Evolutionary conservation across 2,888 invertebrate species (phyloP).

Genomic region (Eumerus sabulonum): DNA sequence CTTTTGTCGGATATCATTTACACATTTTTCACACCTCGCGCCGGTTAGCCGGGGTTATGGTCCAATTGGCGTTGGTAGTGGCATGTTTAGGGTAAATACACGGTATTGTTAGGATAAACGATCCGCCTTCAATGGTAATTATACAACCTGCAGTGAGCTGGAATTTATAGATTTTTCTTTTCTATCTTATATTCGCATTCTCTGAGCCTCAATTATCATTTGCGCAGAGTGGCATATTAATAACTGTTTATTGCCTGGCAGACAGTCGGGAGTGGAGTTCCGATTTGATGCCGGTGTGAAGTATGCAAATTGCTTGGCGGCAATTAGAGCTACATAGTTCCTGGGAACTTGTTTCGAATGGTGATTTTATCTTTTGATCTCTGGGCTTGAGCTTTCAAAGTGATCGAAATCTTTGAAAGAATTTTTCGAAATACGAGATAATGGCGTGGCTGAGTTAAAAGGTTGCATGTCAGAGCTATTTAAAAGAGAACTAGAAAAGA

Average conservation of each 20-base stretch:
- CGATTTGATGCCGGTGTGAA: constrained; percentile 13
- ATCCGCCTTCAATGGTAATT: constrained; percentile 55
- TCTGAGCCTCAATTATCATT: not conserved
- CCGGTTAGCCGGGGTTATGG: constrained; percentile 31
- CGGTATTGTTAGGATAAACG: constrained; percentile 48
- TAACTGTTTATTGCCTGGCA: constrained; percentile 31
- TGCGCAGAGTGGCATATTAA: constrained; percentile 23
- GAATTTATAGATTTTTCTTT: constrained; percentile 20
- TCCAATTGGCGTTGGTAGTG: constrained; percentile 40
- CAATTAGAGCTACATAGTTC: no score
- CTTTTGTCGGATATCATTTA: no score
- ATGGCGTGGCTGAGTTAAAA: no score
- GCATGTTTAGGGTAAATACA: constrained; percentile 57
- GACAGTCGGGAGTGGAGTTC: constrained; percentile 24
- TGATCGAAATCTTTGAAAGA: no score
- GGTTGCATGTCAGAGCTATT: no score
- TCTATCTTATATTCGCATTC: not conserved
- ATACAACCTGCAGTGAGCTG: constrained; percentile 32
- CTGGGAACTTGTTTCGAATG: no score
- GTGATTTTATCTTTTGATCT: no score
- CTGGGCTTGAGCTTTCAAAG: no score
- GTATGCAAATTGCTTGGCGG: not conserved
- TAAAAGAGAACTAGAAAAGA: no score
- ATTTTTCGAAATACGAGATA: no score
- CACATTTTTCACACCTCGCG: constrained; percentile 50